A percentile compares a stretch with the other conserved stretches of the same genome.
phyloP scores from a whole-genome alignment of 2,888 invertebrate species.

The Galerucella nymphaeae region DNA sequence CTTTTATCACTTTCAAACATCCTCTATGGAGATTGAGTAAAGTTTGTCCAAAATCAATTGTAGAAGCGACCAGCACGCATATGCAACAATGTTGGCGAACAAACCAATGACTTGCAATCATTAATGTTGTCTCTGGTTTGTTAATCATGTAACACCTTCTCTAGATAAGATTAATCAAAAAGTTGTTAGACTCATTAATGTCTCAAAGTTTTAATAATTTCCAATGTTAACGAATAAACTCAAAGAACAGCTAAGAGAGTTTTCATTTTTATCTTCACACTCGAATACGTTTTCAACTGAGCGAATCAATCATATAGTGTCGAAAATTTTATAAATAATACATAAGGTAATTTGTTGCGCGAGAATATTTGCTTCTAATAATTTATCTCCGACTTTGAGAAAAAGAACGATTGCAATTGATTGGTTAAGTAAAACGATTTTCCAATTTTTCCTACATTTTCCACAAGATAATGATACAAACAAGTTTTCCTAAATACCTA shows the following conservation, averaged over 20 bases:
- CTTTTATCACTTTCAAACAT: no score
- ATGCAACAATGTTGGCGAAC: no score
- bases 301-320: constrained; percentile 9
- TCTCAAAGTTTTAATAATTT: not conserved
- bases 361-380: not conserved
- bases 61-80: no score
- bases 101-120: no score
- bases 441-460: not conserved
- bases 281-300: not conserved
- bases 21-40: no score
- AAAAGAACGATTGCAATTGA: not conserved
- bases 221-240: not conserved
- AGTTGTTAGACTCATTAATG: not conserved
- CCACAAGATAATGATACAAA: not conserved
- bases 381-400: not conserved
- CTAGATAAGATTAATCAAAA: no score
- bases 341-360: not conserved
- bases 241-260: not conserved
- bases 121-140: no score
- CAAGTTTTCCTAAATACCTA: constrained; percentile 2
- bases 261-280: constrained; percentile 3
- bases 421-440: not conserved
- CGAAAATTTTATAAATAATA: constrained; percentile 5
- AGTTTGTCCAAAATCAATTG: no score
- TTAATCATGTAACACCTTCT: no score